Base-by-base conservation (phyloP, 2,797 vertebrate species). In the Artibeus jamaicensis region DNA sequence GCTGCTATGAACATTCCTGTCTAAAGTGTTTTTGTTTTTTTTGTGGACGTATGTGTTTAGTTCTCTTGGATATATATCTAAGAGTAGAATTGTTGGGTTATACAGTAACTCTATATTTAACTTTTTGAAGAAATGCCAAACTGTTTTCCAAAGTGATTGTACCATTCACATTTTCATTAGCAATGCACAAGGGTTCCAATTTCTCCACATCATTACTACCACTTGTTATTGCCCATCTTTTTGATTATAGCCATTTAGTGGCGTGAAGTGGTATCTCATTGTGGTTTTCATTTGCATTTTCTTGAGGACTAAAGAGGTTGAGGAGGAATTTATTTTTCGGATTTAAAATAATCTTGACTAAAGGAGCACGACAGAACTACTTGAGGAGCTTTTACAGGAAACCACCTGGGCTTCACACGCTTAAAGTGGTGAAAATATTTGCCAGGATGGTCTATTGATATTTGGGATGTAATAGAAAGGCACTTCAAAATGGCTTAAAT, bases 281-380 rank as follows among this genome's bases (percentile, higher is more conserved):
- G 42, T 78, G 21, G 24, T 91, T 62, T 62, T 71, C 48, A 91
- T 79, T 79, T 93, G 37, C 48, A 89, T 95, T 86, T 89, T 34
- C 76, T 32, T 73, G 53, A 55, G 62, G 44, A 71, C 53, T 62
- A 48, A 89, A 82, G 48, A 48, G 44, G 37, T 74, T 62, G 39
- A 91, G 53, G 78, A 90, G 48, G 24, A 50, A 62, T 90, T 96
- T 85, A 59, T 93, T 93, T 86, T 91, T 93, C 59, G 34, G 55
- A 79, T 78, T 74, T 84, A 76, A 90, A 94, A 81, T 53, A 44
- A 44, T 67, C 50, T 95, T 85, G 32, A 67, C 7, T 21, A 67
- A 42, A 53, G 53, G 18, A 95, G 19, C 21, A n/a, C 9, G n/a
- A 24, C 1, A 44, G 62, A 77, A 73, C n/a, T 34, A 84, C 16